Evolutionary conservation across 2,113 vertebrate species (phyloP).

Genomic region (Gambusia affinis): DNA sequence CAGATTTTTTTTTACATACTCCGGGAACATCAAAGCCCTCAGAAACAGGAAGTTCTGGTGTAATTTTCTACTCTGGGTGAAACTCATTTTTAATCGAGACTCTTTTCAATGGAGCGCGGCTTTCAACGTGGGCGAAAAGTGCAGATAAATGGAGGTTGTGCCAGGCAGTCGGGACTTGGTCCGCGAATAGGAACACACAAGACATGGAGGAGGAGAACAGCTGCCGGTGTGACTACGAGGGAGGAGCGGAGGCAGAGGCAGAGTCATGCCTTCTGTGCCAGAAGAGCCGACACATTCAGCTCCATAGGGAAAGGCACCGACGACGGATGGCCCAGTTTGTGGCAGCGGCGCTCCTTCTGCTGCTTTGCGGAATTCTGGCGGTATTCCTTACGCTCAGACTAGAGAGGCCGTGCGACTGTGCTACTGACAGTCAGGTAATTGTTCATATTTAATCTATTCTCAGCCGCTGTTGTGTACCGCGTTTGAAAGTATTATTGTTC

Average conservation of each 20-base stretch:
- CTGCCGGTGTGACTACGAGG: not conserved
- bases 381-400: not conserved
- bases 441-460: not conserved
- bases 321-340: rapidly evolving
- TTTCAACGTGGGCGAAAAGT: conserved; percentile 57
- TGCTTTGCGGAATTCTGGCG: not conserved
- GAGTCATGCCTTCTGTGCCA: not conserved
- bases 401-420: rapidly evolving
- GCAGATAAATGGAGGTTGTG: conserved; percentile 41
- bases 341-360: not conserved
- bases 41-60: conserved; percentile 40
- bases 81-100: conserved; percentile 34
- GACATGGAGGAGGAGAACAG: conserved; percentile 30
- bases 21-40: not conserved
- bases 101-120: not conserved
- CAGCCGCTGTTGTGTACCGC: not conserved
- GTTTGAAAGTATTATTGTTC: not conserved
- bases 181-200: not conserved
- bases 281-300: not conserved
- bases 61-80: not conserved
- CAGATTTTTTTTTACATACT: not conserved
- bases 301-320: rapidly evolving
- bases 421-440: conserved; percentile 20
- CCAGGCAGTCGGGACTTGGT: not conserved
- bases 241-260: not conserved